phyloP scores from a whole-genome alignment of 2,113 vertebrate genomes.

The Gallinago media region DNA sequence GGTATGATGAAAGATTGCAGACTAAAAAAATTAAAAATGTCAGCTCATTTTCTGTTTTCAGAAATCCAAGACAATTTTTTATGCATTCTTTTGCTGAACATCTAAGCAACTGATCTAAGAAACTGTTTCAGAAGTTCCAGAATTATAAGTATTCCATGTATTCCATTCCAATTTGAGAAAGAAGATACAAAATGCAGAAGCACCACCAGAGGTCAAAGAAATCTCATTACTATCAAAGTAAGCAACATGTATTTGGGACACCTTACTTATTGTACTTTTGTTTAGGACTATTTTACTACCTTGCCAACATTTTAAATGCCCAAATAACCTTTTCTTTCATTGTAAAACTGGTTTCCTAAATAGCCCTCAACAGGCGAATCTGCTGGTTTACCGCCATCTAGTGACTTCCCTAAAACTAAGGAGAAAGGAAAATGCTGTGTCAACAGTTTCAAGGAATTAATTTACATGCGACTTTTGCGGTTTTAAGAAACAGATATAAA shows the following conservation, averaged over 20 bases:
- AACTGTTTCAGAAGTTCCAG: not conserved
- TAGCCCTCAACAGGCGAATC: not conserved
- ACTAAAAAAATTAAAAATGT: not conserved
- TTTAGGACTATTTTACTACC: not conserved
- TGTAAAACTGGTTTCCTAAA: not conserved
- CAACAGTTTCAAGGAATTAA: not conserved
- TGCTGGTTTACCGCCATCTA: constrained; percentile 32
- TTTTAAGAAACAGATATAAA: not conserved
- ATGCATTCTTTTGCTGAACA: not conserved
- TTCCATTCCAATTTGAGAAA: not conserved
- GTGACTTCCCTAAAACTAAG: not conserved
- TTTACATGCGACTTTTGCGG: not conserved
- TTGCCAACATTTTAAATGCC: not conserved
- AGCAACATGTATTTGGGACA: not conserved
- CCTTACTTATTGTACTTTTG: not conserved
- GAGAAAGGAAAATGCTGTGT: not conserved
- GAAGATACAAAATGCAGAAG: not conserved
- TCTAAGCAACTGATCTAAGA: not conserved
- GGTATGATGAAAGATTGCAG: not conserved
- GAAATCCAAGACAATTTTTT: not conserved
- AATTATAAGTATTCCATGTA: not conserved
- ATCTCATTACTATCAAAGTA: not conserved
- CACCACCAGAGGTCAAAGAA: not conserved
- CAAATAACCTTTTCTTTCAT: not conserved
- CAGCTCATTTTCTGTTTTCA: not conserved